Evolutionary conservation across 2,113 vertebrate species (phyloP).

Genomic region (Caranx melampygus): DNA sequence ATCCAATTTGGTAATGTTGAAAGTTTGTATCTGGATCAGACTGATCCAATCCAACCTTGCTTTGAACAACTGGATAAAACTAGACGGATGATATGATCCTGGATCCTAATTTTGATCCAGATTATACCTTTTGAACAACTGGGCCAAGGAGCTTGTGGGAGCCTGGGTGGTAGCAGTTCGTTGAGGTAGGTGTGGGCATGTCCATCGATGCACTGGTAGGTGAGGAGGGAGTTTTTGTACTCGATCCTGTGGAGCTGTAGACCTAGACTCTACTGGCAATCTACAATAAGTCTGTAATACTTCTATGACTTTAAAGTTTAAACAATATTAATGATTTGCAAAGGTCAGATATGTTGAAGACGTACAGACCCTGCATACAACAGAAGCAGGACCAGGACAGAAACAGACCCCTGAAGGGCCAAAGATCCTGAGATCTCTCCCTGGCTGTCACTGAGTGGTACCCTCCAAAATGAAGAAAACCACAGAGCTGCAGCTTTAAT

Average conservation of each 20-base stretch:
- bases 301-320: slow-evolving; percentile 26
- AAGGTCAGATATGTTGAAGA: slow-evolving; percentile 39
- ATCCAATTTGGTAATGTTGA: no score
- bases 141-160: no score
- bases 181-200: no score
- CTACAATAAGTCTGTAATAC: neutral
- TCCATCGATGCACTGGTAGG: no score
- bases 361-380: neutral
- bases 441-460: neutral
- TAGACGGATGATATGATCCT: no score
- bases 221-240: no score
- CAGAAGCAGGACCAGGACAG: neutral
- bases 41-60: no score
- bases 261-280: slow-evolving; percentile 1
- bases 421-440: slow-evolving; percentile 14
- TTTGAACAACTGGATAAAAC: no score
- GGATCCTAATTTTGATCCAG: no score
- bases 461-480: slow-evolving; percentile 16
- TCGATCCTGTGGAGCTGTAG: neutral
- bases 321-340: slow-evolving; percentile 4
- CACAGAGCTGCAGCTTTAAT: slow-evolving; percentile 18
- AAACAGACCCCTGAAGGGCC: neutral
- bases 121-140: no score
- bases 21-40: no score
- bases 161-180: no score